phyloP scores from a whole-genome alignment of 2,888 invertebrate species.

The Watsonalla binaria region DNA sequence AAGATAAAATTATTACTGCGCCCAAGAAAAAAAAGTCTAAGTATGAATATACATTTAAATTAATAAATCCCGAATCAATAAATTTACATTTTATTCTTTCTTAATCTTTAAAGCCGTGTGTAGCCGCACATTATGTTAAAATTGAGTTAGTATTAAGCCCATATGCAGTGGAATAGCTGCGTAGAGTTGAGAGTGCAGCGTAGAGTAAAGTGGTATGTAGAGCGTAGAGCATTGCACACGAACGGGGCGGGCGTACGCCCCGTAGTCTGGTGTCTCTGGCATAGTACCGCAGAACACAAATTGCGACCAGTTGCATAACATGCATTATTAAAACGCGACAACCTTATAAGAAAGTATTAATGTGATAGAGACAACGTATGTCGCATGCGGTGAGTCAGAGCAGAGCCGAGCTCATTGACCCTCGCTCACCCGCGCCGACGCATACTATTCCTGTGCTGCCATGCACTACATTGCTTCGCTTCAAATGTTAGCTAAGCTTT shows the following conservation, averaged over 20 bases:
- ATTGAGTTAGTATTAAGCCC: too few species aligned
- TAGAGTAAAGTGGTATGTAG: too few species aligned
- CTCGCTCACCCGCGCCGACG: conserved; percentile 54
- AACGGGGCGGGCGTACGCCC: conserved; percentile 4
- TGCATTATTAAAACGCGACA: conserved; percentile 74
- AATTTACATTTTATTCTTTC: too few species aligned
- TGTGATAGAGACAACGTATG: conserved; percentile 68
- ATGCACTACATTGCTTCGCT: conserved; percentile 54
- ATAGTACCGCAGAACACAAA: conserved; percentile 57
- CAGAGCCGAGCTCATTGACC: conserved; percentile 66
- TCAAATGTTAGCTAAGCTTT: conserved; percentile 36
- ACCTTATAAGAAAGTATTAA: conserved; percentile 76
- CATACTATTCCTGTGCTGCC: conserved; percentile 61
- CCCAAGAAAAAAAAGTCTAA: too few species aligned
- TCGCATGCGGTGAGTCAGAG: conserved; percentile 66
- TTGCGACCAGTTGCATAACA: conserved; percentile 73
- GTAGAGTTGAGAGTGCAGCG: neutral
- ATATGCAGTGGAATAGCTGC: neutral
- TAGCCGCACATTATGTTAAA: too few species aligned
- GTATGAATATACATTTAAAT: too few species aligned
- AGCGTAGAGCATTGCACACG: neutral
- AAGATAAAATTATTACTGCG: too few species aligned
- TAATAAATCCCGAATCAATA: too few species aligned
- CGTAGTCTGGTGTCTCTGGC: conserved; percentile 20
- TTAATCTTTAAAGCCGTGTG: too few species aligned